Base-by-base conservation (phyloP, 2,113 vertebrate species). In the Lethenteron camtschaticum region DNA sequence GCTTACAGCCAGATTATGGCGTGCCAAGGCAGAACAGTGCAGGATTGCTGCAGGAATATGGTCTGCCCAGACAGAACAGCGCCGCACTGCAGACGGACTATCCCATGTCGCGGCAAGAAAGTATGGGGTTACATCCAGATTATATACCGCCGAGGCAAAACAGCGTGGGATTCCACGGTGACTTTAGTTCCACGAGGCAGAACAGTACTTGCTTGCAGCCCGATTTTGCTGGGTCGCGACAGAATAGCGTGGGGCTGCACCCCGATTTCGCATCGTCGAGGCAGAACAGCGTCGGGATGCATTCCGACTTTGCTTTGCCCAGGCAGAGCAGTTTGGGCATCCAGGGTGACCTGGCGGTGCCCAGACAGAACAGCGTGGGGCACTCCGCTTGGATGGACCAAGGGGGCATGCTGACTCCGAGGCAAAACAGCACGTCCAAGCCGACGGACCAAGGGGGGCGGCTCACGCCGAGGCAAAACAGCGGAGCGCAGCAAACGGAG, bases 401-500 rank as follows among this genome's bases (percentile, higher is more conserved):
- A 66, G 24, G 63, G n/a, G 63, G 63, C n/a, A n/a, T n/a, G 24
- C 10, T 66, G 63, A 66, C 24, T 8, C 63, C 63, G 24, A n/a
- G 63, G 63, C 63, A 66, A 11, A 66, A 66, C 24, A 66, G 63
- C 63, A 66, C 63, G n/a, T n/a, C n/a, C 9, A n/a, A 66, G 63
- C 63, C 24, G 63, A 16, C 63, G n/a, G 63, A 66, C n/a, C 63
- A 66, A 8, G 63, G 63, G 10, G 63, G n/a, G n/a, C 63, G 63
- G 24, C 24, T 66, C 1, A 77, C 88, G 69, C 85, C 87, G 1
- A 82, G 85, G 9, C 92, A 90, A 75, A 89, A 83, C 72, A 84
- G 82, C 68, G 81, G 86, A 1, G 87, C 85, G 69, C 90, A 87
- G 56, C 82, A 86, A 74, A 81, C 85, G 73, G 92, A 94, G 72